Conservation (phyloP, 2,888 invertebrate genomes). For the Galerucella nymphaeae region DNA sequence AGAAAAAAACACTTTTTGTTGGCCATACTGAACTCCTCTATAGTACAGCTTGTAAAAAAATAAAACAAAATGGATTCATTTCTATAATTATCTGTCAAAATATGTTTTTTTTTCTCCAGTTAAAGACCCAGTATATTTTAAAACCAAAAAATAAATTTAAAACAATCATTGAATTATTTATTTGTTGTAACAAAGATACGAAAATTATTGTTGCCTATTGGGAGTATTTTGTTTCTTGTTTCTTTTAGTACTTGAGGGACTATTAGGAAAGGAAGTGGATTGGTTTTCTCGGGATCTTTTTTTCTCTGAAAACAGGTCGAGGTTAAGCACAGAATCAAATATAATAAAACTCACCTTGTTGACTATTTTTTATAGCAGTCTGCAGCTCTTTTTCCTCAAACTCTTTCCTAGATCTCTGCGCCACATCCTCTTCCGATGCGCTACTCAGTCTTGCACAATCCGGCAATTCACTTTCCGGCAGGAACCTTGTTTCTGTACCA, state of each 20-base stretch:
- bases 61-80: too few relatives aligned
- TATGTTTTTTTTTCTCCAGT: too few relatives aligned
- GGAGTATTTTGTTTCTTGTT: constrained; percentile 7
- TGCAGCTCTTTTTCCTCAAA: constrained; percentile 78
- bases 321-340: constrained; percentile 4
- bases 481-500: constrained; percentile 88
- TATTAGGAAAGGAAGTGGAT: constrained; percentile 30
- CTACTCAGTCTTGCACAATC: constrained; percentile 85
- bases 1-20: too few relatives aligned
- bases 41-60: too few relatives aligned
- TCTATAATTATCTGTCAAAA: too few relatives aligned
- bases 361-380: constrained; percentile 78
- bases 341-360: constrained; percentile 43
- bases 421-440: constrained; percentile 73
- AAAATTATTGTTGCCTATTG: constrained; percentile 14
- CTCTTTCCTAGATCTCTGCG: constrained; percentile 65
- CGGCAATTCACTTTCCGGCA: constrained; percentile 79
- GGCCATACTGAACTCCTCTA: too few relatives aligned
- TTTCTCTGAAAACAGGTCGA: constrained; percentile 39
- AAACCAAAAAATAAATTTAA: not conserved
- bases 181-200: constrained; percentile 1
- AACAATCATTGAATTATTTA: not conserved
- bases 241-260: constrained; percentile 18
- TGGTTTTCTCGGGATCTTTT: constrained; percentile 39
- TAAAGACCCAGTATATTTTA: too few relatives aligned